A percentile compares a stretch with the other conserved stretches of the same genome.
These are phyloP conservation scores for Philopotamus ludificatus DNA, from an alignment of 1,140 invertebrate species.

Conservation along the genomic window DNA sequence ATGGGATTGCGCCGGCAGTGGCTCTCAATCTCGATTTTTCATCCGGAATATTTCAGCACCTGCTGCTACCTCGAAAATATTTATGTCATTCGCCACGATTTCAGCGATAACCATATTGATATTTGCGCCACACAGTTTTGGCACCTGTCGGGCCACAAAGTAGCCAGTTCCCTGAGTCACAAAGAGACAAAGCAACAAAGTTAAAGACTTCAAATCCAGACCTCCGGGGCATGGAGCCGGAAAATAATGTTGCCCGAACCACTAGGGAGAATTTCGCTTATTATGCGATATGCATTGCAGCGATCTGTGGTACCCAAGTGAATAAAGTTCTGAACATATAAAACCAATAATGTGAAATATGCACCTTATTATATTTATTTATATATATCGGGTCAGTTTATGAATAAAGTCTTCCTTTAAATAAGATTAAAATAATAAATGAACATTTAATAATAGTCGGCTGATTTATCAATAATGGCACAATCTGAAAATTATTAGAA, in stretches of 20 bases:
- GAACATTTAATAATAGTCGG: too few relatives aligned
- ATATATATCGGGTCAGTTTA: too few relatives aligned
- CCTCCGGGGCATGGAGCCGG: not conserved
- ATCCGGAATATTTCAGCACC: not conserved
- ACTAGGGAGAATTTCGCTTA: not conserved
- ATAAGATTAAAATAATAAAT: too few relatives aligned
- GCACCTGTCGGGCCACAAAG: not conserved
- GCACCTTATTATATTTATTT: not conserved
- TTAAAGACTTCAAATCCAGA: conserved; percentile 5
- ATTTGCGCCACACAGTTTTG: not conserved
- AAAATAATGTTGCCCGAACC: not conserved
- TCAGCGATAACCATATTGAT: not conserved
- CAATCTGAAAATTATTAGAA: too few relatives aligned
- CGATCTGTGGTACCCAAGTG: not conserved
- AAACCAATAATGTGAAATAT: not conserved
- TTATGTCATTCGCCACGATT: not conserved
- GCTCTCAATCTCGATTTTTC: not conserved
- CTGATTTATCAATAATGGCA: too few relatives aligned
- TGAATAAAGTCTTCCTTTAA: too few relatives aligned
- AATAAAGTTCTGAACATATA: not conserved
- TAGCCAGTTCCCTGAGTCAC: not conserved
- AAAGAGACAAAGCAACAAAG: conserved; percentile 1
- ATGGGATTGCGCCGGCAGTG: not conserved
- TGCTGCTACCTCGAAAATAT: not conserved
- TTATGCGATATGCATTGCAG: not conserved